Evolutionary conservation across 30 jellyfish, hydroid and myxozoan genomes (phyloP).

Genomic region (Mastigias papua): DNA sequence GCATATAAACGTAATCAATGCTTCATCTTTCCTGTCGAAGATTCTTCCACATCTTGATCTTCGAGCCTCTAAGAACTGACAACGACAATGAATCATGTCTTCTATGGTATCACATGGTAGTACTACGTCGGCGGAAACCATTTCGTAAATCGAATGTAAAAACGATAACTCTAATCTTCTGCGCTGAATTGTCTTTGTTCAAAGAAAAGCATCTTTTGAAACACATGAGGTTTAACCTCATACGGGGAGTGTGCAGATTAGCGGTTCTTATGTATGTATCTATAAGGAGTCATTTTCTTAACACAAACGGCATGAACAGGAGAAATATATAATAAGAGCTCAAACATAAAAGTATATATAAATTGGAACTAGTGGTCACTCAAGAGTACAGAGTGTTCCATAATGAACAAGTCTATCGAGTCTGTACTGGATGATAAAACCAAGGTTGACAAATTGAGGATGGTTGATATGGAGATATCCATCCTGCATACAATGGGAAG

Average conservation of each 20-base stretch:
- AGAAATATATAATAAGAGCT: too few relatives aligned
- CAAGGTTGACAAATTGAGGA: neutral
- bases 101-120: slow-evolving; percentile 5
- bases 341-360: neutral
- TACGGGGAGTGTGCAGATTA: neutral
- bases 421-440: slow-evolving; percentile 23
- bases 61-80: neutral
- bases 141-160: neutral
- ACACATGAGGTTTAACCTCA: neutral
- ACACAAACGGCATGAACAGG: too few relatives aligned
- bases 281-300: neutral
- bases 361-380: neutral
- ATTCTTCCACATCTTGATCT: neutral
- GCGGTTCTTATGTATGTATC: neutral
- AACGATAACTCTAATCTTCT: neutral
- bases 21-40: neutral
- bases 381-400: slow-evolving; percentile 11
- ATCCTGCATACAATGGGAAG: slow-evolving; percentile 1
- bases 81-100: neutral
- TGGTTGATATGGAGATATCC: slow-evolving; percentile 9
- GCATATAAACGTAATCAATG: neutral
- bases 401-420: slow-evolving; percentile 2
- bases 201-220: neutral
- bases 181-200: neutral
- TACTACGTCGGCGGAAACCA: slow-evolving; percentile 27